A percentile compares a stretch with the other conserved stretches of the same genome.
phyloP scores from a whole-genome alignment of 2,113 vertebrate species.

The Donacobius atricapilla region DNA sequence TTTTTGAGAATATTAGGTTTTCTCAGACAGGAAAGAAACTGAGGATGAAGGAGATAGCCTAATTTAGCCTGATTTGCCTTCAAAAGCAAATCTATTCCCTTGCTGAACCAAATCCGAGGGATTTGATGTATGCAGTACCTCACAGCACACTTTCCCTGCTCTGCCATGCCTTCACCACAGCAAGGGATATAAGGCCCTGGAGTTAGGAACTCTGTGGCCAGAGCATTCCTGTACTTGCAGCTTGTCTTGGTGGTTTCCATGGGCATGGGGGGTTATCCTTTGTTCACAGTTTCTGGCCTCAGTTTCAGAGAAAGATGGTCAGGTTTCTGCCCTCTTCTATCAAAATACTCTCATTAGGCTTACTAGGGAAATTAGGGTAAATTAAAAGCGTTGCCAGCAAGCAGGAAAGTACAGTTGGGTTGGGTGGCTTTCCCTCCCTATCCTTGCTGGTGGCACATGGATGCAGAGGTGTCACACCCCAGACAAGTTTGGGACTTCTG shows the following conservation, averaged over 20 bases:
- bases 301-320: neutral
- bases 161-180: neutral
- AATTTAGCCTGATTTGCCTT: neutral
- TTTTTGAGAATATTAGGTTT: neutral
- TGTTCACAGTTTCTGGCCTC: neutral
- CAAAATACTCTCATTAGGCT: neutral
- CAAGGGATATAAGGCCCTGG: neutral
- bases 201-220: neutral
- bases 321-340: neutral
- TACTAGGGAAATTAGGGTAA: neutral
- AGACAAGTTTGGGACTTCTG: neutral
- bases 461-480: neutral
- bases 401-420: neutral
- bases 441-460: neutral
- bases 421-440: neutral
- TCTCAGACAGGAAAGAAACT: neutral
- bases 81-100: neutral
- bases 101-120: neutral
- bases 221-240: rapidly evolving
- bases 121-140: neutral
- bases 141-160: neutral
- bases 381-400: neutral
- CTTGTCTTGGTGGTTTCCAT: neutral
- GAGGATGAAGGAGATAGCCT: neutral
- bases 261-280: rapidly evolving